A percentile compares a stretch with the other conserved stretches of the same genome.
Conservation (phyloP, 2,113 vertebrate genomes). For the Pelobates fuscus region DNA sequence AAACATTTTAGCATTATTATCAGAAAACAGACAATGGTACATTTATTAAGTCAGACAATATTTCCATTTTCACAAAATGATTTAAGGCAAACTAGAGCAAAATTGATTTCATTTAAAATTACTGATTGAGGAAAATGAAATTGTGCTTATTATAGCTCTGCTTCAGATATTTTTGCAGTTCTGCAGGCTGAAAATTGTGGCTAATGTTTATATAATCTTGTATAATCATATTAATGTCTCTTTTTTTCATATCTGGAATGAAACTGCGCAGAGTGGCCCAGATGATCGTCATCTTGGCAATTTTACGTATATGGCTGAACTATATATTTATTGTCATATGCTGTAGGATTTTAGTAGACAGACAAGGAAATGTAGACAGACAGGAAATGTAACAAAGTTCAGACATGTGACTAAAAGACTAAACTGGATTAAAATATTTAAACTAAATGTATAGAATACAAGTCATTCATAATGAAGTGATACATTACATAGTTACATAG, state of each 20-base stretch:
- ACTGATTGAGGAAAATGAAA: no score
- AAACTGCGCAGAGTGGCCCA: slow-evolving; percentile 13
- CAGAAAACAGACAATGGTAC: no score
- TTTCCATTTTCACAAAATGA: no score
- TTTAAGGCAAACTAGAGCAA: no score
- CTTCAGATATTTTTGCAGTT: slow-evolving; percentile 5
- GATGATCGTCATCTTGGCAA: slow-evolving; percentile 13
- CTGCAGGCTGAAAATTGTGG: not conserved
- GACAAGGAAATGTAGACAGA: not conserved
- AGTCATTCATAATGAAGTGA: no score
- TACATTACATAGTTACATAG: no score
- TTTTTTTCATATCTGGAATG: slow-evolving; percentile 2
- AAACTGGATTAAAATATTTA: no score
- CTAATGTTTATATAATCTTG: slow-evolving; percentile 29
- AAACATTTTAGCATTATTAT: no score
- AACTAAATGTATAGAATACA: no score
- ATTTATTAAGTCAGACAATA: no score
- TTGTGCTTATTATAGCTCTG: not conserved
- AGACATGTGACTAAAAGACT: no score
- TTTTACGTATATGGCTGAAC: slow-evolving; percentile 11
- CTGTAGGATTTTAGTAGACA: not conserved
- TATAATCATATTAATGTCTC: slow-evolving; percentile 28
- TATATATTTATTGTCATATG: slow-evolving; percentile 20
- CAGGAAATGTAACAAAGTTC: not conserved
- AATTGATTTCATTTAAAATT: no score